Evolutionary conservation across 2,113 vertebrate genomes (phyloP).

Genomic region (Strix uralensis): DNA sequence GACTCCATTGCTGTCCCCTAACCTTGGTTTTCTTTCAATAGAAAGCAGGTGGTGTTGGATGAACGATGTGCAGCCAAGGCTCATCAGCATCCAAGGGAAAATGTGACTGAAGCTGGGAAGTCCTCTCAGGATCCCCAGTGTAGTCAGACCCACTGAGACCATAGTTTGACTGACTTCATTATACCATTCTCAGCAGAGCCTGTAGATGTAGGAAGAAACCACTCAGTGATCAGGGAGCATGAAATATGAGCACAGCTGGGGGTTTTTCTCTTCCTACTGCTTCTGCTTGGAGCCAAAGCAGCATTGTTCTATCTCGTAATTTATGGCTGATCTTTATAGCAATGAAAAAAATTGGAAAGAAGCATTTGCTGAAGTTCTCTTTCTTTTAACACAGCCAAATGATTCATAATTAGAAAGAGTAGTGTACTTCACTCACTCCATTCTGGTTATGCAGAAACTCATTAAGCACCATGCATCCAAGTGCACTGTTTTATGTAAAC

Average conservation of each 20-base stretch:
- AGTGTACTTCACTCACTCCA: constrained; percentile 34
- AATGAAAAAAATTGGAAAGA: constrained; percentile 39
- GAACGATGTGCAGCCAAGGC: not conserved
- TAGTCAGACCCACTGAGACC: not conserved
- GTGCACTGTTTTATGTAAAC: constrained; percentile 78
- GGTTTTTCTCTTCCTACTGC: constrained; percentile 18
- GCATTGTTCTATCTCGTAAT: constrained; percentile 54
- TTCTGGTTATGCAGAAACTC: constrained; percentile 70
- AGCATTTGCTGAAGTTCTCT: constrained; percentile 32
- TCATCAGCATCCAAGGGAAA: not conserved
- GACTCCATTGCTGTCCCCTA: fast-evolving
- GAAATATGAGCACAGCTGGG: constrained; percentile 30
- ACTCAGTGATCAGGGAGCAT: constrained; percentile 19
- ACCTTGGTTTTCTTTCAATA: not conserved
- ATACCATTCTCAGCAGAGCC: not conserved
- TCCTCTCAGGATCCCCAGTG: not conserved
- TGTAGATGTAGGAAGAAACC: not conserved
- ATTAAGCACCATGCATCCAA: constrained; percentile 65
- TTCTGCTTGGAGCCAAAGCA: constrained; percentile 45
- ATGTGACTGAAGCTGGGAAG: not conserved
- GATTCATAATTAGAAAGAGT: constrained; percentile 69
- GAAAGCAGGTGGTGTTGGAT: not conserved
- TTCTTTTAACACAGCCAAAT: constrained; percentile 58
- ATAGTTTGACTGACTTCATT: not conserved
- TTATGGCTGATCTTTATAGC: constrained; percentile 61